Conservation (phyloP, 1,140 invertebrate species). For the Drosophila equinoxialis region DNA sequence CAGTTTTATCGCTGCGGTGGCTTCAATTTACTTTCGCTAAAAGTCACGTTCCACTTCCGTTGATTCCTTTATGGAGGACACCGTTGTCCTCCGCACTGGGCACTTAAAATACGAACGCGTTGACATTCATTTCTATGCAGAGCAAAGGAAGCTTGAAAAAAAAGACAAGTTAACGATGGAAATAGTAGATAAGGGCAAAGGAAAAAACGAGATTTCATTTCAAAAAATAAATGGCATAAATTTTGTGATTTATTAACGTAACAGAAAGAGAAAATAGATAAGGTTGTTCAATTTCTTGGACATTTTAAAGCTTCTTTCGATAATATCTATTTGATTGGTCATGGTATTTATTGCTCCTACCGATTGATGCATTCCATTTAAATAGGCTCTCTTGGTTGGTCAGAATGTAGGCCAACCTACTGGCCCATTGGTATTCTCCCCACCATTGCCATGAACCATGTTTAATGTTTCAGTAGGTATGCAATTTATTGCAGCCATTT, state of each 20-base stretch:
- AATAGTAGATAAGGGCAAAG: not conserved
- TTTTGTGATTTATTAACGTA: conserved; percentile 18
- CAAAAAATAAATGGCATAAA: conserved; percentile 38
- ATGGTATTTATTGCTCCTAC: not conserved
- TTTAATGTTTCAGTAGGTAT: conserved; percentile 43
- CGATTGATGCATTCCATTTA: conserved; percentile 8
- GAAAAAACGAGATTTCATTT: conserved; percentile 29
- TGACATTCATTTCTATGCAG: conserved; percentile 53
- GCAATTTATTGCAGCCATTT: conserved; percentile 53
- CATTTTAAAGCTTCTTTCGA: not conserved
- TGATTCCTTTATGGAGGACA: conserved; percentile 55
- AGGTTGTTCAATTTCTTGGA: not conserved
- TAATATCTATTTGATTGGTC: not conserved
- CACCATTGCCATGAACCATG: conserved; percentile 26
- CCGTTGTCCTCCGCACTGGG: conserved; percentile 1
- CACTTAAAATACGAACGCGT: conserved; percentile 31
- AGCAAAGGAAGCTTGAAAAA: conserved; percentile 15
- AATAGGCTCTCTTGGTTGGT: not conserved
- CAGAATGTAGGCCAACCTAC: no score
- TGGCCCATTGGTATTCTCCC: not conserved
- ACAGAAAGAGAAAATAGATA: not conserved
- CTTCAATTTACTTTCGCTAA: conserved; percentile 66
- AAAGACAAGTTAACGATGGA: conserved; percentile 7
- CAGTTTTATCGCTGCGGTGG: conserved; percentile 66
- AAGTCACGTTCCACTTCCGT: conserved; percentile 67